Conservation (phyloP, 2,797 vertebrate species). For the Gastrophryne carolinensis region DNA sequence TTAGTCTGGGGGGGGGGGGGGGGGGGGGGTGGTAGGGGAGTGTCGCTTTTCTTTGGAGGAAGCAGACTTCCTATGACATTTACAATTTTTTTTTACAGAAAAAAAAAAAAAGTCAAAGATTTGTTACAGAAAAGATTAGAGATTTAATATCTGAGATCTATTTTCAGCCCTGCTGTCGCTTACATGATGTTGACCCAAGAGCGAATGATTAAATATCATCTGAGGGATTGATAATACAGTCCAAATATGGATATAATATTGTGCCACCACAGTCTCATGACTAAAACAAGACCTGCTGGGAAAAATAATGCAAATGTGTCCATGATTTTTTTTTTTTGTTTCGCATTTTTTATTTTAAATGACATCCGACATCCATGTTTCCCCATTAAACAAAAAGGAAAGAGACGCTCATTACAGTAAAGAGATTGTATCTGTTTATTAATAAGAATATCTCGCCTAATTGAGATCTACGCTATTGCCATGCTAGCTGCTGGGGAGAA, state of each 20-base stretch:
- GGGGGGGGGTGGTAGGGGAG: too few relatives aligned
- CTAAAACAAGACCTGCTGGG: not conserved
- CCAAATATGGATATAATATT: constrained; percentile 21
- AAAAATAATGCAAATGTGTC: not conserved
- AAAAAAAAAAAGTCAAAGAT: not conserved
- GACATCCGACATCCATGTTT: not conserved
- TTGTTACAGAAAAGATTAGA: not conserved
- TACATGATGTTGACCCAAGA: not conserved
- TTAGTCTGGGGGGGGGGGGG: too few relatives aligned
- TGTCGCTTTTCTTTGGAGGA: too few relatives aligned
- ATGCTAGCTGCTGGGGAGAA: constrained; percentile 5
- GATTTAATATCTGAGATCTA: not conserved
- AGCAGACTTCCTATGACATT: too few relatives aligned
- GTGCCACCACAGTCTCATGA: not conserved
- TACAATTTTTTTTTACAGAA: not conserved
- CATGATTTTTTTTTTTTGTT: not conserved
- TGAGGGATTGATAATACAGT: not conserved
- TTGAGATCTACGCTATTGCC: constrained; percentile 8
- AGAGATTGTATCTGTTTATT: constrained; percentile 29
- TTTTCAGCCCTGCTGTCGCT: not conserved
- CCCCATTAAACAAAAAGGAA: not conserved
- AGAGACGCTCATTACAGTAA: constrained; percentile 12
- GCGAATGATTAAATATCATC: not conserved
- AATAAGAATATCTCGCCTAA: constrained; percentile 22
- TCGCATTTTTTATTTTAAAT: not conserved